phyloP scores from a whole-genome alignment of 2,797 vertebrate genomes.

The Anguilla marmorata region DNA sequence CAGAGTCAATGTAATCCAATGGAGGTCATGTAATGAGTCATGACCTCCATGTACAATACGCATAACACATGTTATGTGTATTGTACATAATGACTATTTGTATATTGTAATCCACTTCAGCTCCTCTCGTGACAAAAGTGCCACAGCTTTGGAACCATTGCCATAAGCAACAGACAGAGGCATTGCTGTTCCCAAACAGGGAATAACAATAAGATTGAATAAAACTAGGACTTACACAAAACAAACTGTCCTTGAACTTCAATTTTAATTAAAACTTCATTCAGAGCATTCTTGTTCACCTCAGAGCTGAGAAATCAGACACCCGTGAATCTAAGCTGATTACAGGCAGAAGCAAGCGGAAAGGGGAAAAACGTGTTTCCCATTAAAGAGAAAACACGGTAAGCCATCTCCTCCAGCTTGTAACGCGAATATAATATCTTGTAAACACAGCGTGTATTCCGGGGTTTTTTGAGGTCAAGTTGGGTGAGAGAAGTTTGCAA shows the following conservation, averaged over 20 bases:
- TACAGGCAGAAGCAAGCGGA: slow-evolving; percentile 37
- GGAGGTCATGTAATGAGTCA: not conserved
- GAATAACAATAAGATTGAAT: not conserved
- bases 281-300: slow-evolving; percentile 4
- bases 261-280: slow-evolving; percentile 3
- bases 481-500: not conserved
- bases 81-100: not conserved
- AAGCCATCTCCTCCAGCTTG: not conserved
- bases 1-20: not conserved
- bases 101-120: not conserved
- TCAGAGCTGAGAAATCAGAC: slow-evolving; percentile 41
- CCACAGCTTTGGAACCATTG: not conserved
- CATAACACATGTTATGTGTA: not conserved
- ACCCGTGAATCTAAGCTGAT: slow-evolving; percentile 47
- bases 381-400: slow-evolving; percentile 10
- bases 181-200: not conserved
- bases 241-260: not conserved
- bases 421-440: slow-evolving; percentile 24
- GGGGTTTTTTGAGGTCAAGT: slow-evolving; percentile 14
- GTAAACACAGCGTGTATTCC: slow-evolving; percentile 23
- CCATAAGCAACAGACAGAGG: not conserved
- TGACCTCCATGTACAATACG: too few species aligned
- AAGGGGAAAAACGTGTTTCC: slow-evolving; percentile 20
- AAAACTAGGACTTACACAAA: not conserved
- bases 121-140: not conserved